phyloP scores from a whole-genome alignment of 1,140 invertebrate species.

The Drosophila persimilis region DNA sequence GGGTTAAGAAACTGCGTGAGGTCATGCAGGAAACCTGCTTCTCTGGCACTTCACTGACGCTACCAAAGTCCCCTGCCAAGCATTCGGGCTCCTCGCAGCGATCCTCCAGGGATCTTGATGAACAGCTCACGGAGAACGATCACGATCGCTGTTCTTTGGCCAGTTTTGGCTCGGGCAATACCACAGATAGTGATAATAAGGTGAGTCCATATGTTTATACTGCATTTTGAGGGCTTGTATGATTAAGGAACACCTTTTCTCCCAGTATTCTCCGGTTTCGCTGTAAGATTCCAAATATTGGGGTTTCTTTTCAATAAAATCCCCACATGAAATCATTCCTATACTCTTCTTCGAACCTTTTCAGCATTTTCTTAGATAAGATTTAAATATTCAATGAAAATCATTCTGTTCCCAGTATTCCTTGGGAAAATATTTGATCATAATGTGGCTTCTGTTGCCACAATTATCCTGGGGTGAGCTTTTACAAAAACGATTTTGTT shows the following conservation, averaged over 20 bases:
- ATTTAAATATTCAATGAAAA: too few relatives aligned
- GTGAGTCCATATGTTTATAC: slow-evolving; percentile 84
- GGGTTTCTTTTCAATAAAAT: neutral
- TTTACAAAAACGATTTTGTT: neutral
- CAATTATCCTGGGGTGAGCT: neutral
- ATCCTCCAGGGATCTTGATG: slow-evolving; percentile 90
- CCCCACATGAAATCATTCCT: too few relatives aligned
- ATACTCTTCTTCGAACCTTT: too few relatives aligned
- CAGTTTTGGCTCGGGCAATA: slow-evolving; percentile 97
- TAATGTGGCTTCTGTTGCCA: neutral
- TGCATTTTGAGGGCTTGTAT: too few relatives aligned
- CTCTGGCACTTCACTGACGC: slow-evolving; percentile 83
- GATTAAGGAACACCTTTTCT: too few relatives aligned
- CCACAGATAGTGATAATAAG: slow-evolving; percentile 95
- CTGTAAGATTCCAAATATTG: neutral
- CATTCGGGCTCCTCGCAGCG: slow-evolving; percentile 84
- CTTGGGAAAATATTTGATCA: neutral
- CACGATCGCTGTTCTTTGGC: slow-evolving; percentile 93
- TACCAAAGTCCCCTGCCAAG: slow-evolving; percentile 92
- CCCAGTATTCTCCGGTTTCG: neutral
- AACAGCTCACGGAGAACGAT: slow-evolving; percentile 84
- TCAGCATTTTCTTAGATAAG: too few relatives aligned
- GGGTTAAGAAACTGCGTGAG: slow-evolving; percentile 97
- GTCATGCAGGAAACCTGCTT: slow-evolving; percentile 98
- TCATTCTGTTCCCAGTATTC: neutral